Percentiles rank a stretch among this genome's conserved stretches.
phyloP scores from a whole-genome alignment of 1,140 invertebrate species.

The Drosophila kikkawai region DNA sequence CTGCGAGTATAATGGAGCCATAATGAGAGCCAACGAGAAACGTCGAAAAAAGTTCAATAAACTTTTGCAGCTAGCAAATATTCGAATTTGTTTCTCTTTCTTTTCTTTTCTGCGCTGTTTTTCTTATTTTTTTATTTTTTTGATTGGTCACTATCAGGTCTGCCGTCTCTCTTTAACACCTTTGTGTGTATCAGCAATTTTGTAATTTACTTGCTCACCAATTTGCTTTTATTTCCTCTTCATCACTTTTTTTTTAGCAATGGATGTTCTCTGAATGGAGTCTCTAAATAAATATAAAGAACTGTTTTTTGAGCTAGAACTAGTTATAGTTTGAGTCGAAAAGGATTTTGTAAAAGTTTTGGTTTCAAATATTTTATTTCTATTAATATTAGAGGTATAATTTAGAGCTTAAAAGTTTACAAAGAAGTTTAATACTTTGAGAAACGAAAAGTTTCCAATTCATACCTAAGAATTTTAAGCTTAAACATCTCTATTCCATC shows the following conservation, averaged over 20 bases:
- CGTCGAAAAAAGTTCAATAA: slow-evolving; percentile 77
- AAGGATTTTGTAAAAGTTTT: background rate
- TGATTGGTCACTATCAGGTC: slow-evolving; percentile 16
- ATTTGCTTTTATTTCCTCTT: slow-evolving; percentile 46
- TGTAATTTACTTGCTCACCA: slow-evolving; percentile 72
- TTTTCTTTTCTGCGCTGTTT: slow-evolving; percentile 4
- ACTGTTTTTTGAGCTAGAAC: background rate
- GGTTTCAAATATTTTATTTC: background rate
- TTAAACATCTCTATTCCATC: background rate
- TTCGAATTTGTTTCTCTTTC: slow-evolving; percentile 35
- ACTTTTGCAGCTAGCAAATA: slow-evolving; percentile 66
- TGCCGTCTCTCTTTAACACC: slow-evolving; percentile 31
- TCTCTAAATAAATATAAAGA: slow-evolving; percentile 12
- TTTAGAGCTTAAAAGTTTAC: background rate
- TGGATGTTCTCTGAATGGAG: slow-evolving; percentile 24
- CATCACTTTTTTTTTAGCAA: slow-evolving; percentile 14
- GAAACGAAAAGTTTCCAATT: too few relatives aligned
- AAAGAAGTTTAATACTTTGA: too few relatives aligned
- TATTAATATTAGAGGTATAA: background rate
- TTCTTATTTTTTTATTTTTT: slow-evolving; percentile 12
- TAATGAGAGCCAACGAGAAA: slow-evolving; percentile 64
- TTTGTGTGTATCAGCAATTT: slow-evolving; percentile 58
- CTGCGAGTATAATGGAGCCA: slow-evolving; percentile 65
- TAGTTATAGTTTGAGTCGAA: background rate
- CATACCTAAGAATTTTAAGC: too few relatives aligned